Conservation (phyloP, 64 coral and sea anemone species). For the Stylophora pistillata region DNA sequence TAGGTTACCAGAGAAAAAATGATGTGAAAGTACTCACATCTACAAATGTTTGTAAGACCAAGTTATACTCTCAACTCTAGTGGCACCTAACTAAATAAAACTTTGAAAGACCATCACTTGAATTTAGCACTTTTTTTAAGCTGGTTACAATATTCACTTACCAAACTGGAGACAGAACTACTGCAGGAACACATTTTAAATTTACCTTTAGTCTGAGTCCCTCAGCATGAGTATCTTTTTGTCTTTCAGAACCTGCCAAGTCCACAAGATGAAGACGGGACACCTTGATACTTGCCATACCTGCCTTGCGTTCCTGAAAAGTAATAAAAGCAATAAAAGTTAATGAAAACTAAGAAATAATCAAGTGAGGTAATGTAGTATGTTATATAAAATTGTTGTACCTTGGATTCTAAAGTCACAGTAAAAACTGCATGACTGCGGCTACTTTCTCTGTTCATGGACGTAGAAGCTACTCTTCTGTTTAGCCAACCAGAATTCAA, state of each 20-base stretch:
- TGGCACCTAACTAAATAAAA: no score
- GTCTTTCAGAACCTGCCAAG: slow-evolving; percentile 97
- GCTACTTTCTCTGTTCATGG: slow-evolving; percentile 98
- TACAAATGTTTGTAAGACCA: no score
- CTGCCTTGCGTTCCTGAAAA: slow-evolving; percentile 84
- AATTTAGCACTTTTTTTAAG: no score
- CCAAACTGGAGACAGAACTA: background rate
- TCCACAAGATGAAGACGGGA: slow-evolving; percentile 93
- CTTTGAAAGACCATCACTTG: no score
- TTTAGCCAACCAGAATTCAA: slow-evolving; percentile 99
- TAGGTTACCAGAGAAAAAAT: no score
- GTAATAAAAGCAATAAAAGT: background rate
- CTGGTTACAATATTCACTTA: no score
- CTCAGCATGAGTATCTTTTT: slow-evolving; percentile 94
- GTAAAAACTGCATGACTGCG: slow-evolving; percentile 98
- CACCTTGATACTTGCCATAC: slow-evolving; percentile 94
- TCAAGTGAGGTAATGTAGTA: background rate
- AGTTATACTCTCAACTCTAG: no score
- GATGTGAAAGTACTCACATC: no score
- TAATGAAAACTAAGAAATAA: background rate
- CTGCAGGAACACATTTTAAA: background rate
- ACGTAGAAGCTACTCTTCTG: slow-evolving; percentile 90
- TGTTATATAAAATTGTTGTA: background rate
- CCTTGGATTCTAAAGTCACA: slow-evolving; percentile 94
- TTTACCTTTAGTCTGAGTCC: slow-evolving; percentile 89